Evolutionary conservation across 2,888 invertebrate genomes (phyloP).

Genomic region (Amiota mariae): DNA sequence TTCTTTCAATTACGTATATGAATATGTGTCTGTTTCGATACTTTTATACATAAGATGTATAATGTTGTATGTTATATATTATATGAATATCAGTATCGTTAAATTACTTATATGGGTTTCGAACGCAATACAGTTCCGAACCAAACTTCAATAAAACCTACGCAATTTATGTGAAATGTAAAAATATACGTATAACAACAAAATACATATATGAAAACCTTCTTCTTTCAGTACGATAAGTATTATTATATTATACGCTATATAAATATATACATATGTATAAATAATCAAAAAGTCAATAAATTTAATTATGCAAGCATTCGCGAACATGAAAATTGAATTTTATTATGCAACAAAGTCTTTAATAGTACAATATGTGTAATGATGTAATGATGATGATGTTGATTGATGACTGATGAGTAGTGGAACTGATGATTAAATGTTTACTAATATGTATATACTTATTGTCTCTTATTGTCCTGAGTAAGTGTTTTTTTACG

Average conservation of each 20-base stretch:
- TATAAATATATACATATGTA: background rate
- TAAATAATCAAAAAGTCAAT: slow-evolving; percentile 4
- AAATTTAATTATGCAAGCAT: background rate
- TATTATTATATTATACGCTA: background rate
- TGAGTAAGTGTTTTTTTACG: background rate
- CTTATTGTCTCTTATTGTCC: background rate
- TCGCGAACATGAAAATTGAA: background rate
- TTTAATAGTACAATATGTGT: no score
- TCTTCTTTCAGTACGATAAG: slow-evolving; percentile 44
- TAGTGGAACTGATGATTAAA: slow-evolving; percentile 46
- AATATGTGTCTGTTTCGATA: no score
- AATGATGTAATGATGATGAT: no score
- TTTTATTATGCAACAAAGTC: background rate
- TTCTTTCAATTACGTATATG: no score
- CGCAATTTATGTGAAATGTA: no score
- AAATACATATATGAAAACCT: no score
- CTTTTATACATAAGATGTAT: no score
- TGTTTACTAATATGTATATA: slow-evolving; percentile 45
- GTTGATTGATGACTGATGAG: background rate
- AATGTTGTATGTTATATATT: no score
- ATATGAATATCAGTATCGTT: no score
- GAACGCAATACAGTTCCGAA: no score
- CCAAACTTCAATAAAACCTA: background rate
- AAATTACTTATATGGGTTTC: no score
- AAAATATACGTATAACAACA: no score